Conservation (phyloP, 2,888 invertebrate species). For the Patella depressa region DNA sequence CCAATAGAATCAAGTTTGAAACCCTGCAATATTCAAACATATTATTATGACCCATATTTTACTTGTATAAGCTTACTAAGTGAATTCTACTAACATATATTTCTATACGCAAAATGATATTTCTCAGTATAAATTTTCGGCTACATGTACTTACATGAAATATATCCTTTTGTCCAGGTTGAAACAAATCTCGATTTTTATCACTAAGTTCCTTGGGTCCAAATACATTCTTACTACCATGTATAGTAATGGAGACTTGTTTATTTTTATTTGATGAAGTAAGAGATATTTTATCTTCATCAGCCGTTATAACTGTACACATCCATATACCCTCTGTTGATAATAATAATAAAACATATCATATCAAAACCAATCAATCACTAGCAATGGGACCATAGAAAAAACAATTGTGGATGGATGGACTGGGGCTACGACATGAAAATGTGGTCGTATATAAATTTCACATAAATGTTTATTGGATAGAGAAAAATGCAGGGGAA, state of each 20-base stretch:
- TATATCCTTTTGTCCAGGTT: constrained; percentile 52
- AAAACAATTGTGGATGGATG: background rate
- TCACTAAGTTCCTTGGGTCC: constrained; percentile 54
- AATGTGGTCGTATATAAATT: background rate
- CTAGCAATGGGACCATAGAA: background rate
- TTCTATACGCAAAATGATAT: background rate
- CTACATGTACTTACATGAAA: constrained; percentile 44
- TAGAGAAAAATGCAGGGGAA: background rate
- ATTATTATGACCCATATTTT: too few relatives aligned
- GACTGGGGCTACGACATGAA: too few relatives aligned
- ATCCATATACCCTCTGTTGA: constrained; percentile 53
- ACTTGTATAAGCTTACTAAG: background rate
- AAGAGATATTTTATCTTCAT: constrained; percentile 43
- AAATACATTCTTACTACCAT: constrained; percentile 49
- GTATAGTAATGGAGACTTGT: constrained; percentile 52
- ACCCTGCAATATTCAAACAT: constrained; percentile 38
- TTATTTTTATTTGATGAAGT: constrained; percentile 41
- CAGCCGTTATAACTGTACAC: constrained; percentile 49
- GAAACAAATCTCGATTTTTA: constrained; percentile 38
- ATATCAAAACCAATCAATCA: too few relatives aligned
- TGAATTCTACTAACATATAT: background rate
- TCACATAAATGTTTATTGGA: background rate
- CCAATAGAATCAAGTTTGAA: constrained; percentile 54
- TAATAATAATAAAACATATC: background rate
- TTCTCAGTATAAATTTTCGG: background rate